These are phyloP conservation scores for Ardeotis arabs DNA, from an alignment of 2,113 vertebrate genomes.

Conservation along the genomic window DNA sequence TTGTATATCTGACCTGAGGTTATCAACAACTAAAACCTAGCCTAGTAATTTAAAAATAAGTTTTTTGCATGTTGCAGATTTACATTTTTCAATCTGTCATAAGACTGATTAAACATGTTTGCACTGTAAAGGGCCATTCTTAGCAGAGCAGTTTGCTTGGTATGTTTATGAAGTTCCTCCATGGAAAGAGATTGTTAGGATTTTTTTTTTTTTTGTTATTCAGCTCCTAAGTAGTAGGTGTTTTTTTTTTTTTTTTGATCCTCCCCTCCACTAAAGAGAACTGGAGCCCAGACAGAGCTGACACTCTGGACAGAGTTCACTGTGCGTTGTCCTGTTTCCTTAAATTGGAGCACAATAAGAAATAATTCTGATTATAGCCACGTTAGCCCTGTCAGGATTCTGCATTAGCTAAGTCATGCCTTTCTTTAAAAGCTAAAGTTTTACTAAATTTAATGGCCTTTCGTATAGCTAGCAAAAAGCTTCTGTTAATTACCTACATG, in stretches of 20 bases:
- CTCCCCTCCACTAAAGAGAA: neutral
- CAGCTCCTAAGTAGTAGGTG: neutral
- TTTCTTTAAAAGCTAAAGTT: neutral
- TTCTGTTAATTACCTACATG: neutral
- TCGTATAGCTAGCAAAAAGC: neutral
- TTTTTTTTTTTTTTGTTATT: neutral
- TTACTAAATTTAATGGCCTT: neutral
- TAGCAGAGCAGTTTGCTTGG: neutral
- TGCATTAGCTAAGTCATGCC: neutral
- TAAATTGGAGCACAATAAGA: neutral
- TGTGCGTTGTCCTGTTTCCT: neutral
- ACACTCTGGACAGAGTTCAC: neutral
- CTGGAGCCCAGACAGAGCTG: neutral
- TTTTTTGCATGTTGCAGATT: slow-evolving; percentile 5
- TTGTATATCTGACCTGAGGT: slow-evolving; percentile 35
- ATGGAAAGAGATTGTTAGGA: neutral
- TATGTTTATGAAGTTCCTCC: neutral
- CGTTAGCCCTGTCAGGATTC: neutral
- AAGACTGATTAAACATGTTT: neutral
- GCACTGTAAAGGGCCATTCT: neutral
- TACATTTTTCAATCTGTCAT: neutral
- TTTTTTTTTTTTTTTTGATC: neutral
- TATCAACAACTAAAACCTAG: slow-evolving; percentile 35
- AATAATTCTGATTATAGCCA: neutral
- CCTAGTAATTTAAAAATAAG: slow-evolving; percentile 44